Evolutionary conservation across 2,888 invertebrate genomes (phyloP), one percentile per base, ranked within the genome.

Genomic region (Acronicta aceris): DNA sequence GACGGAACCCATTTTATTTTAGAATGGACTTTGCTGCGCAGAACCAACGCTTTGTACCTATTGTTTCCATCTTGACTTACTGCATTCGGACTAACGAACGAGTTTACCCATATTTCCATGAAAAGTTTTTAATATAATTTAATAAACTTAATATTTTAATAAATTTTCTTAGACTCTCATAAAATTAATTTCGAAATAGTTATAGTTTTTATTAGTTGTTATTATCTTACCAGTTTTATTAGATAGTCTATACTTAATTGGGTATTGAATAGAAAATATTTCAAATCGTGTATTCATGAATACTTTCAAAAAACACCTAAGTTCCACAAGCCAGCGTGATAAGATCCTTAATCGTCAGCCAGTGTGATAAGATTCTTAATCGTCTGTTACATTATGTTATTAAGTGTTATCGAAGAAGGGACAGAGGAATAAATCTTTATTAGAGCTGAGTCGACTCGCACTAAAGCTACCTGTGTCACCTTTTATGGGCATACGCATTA

Each of bases 351-450:
- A 76, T 69, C 64, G 45, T 71, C 53, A n/a, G 43, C 2, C 54
- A 25, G 36, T 71, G 47, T 58, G 61, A 59, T 60, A 67, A 62
- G 36, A 45, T 21, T 21, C 49, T 60, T 60, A 63, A 76, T 69
- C 64, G 45, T 71, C 53, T 59, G 65, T 69, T 55, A 59, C 68
- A 67, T 65, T 67, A 72, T 65, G 67, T 69, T 70, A 74, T 72
- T 67, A 59, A 68, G 56, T 53, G 61, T 64, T 65, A 59, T 74
- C 65, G 59, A 63, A 59, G 59, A 62, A 59, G 57, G 59, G 65
- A 66, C 75, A 53, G 49, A 45, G 45, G 56, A 54, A 74, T 79
- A 77, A 76, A 79, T 79, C 78, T 77, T 79, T 78, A 76, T 77
- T 76, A 72, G 59, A 70, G 56, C 48, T 67, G 63, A 78, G 58